phyloP scores from a whole-genome alignment of 2,888 invertebrate genomes.

The Leptinotarsa rubiginosa region DNA sequence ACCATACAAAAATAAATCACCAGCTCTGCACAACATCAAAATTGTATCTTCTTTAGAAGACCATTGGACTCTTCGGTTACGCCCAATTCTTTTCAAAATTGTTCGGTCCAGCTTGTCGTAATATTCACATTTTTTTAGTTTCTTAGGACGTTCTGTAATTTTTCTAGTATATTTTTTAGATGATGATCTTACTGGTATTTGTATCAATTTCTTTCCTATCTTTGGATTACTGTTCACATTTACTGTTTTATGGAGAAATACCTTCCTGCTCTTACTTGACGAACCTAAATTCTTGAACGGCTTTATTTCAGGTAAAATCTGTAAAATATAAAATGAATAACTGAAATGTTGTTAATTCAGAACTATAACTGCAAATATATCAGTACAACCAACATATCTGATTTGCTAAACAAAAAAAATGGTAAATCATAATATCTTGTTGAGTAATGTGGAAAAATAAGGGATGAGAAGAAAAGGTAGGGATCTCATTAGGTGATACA shows the following conservation, averaged over 20 bases:
- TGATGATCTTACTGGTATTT: constrained; percentile 25
- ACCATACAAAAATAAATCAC: constrained; percentile 70
- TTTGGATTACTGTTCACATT: not conserved
- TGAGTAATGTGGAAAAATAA: too few relatives aligned
- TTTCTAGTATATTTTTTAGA: constrained; percentile 39
- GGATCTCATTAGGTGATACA: too few relatives aligned
- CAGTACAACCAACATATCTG: too few relatives aligned
- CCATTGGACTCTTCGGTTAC: constrained; percentile 74
- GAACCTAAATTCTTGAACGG: constrained; percentile 1
- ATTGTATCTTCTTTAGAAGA: constrained; percentile 76
- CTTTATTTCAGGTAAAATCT: not conserved
- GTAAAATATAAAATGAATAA: not conserved
- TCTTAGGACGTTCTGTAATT: constrained; percentile 35
- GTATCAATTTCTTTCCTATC: not conserved
- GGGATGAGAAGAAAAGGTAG: too few relatives aligned
- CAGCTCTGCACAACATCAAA: constrained; percentile 76
- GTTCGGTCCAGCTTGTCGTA: constrained; percentile 75
- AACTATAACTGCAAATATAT: too few relatives aligned
- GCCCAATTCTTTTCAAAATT: constrained; percentile 73
- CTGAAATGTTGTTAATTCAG: too few relatives aligned
- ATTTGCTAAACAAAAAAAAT: too few relatives aligned
- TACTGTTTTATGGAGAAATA: not conserved
- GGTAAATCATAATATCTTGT: too few relatives aligned
- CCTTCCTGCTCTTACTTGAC: not conserved
- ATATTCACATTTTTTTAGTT: constrained; percentile 42